These are phyloP conservation scores for Liodrosophila aerea DNA, from an alignment of 2,888 invertebrate species.

Conservation along the genomic window DNA sequence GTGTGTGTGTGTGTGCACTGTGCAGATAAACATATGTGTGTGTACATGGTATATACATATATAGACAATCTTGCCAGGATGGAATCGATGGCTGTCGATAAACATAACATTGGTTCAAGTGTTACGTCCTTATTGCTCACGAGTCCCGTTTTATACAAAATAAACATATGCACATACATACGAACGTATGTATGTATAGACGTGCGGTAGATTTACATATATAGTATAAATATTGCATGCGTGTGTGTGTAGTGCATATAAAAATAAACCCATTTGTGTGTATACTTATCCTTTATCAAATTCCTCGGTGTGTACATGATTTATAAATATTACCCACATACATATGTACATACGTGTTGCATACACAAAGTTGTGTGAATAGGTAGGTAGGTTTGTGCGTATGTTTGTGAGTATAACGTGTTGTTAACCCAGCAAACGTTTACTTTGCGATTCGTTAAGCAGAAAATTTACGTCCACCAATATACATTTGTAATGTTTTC, in stretches of 20 bases:
- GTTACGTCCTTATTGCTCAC: too few species aligned
- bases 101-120: constrained; percentile 1
- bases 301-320: neutral
- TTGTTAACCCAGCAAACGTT: too few species aligned
- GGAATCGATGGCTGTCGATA: neutral
- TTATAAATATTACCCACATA: neutral
- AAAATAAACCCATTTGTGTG: neutral
- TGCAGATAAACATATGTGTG: neutral
- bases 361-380: neutral
- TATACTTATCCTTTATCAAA: constrained; percentile 5
- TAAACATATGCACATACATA: constrained; percentile 8
- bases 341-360: neutral
- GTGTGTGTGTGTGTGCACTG: too few species aligned
- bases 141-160: constrained; percentile 2
- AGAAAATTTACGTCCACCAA: too few species aligned
- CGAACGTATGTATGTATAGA: neutral
- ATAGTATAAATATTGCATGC: neutral
- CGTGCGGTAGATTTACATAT: neutral
- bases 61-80: neutral
- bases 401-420: neutral
- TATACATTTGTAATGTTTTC: too few species aligned
- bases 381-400: neutral
- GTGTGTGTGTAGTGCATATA: neutral
- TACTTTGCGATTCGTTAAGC: too few species aligned
- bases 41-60: neutral